Conservation (phyloP, 2,888 invertebrate genomes). For the Ochropleura leucogaster region DNA sequence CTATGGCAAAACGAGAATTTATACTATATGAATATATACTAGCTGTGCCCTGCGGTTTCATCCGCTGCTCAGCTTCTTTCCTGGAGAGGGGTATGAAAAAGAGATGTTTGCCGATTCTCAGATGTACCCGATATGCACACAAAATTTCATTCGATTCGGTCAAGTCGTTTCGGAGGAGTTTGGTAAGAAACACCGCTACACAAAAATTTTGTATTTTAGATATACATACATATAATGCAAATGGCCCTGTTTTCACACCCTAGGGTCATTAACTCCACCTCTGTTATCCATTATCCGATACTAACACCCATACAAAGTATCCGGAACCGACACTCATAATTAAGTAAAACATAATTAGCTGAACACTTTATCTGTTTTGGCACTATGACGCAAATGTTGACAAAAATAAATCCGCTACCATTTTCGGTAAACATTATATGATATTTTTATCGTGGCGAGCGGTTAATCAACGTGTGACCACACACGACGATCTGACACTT, state of each 20-base stretch:
- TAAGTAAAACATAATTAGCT: conserved; percentile 43
- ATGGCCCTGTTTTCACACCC: conserved; percentile 23
- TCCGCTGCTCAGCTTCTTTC: too few species aligned
- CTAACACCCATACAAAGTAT: conserved; percentile 15
- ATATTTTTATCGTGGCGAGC: conserved; percentile 63
- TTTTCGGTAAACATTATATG: conserved; percentile 69
- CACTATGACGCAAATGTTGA: conserved; percentile 79
- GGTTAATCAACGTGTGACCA: conserved; percentile 69
- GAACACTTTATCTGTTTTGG: conserved; percentile 73
- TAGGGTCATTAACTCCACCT: conserved; percentile 26
- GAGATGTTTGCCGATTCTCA: too few species aligned
- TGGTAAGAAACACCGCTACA: too few species aligned
- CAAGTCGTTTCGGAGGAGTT: too few species aligned
- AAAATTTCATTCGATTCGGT: too few species aligned
- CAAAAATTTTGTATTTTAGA: neutral
- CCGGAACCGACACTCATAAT: conserved; percentile 41
- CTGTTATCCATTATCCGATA: conserved; percentile 14
- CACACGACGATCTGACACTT: conserved; percentile 70
- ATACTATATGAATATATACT: too few species aligned
- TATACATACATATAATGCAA: neutral
- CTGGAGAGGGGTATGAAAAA: too few species aligned
- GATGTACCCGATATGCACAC: too few species aligned
- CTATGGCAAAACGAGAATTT: too few species aligned
- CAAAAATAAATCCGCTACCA: conserved; percentile 72
- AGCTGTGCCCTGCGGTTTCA: too few species aligned